Conservation (phyloP, 2,113 vertebrate species). For the Aplodontia rufa region DNA sequence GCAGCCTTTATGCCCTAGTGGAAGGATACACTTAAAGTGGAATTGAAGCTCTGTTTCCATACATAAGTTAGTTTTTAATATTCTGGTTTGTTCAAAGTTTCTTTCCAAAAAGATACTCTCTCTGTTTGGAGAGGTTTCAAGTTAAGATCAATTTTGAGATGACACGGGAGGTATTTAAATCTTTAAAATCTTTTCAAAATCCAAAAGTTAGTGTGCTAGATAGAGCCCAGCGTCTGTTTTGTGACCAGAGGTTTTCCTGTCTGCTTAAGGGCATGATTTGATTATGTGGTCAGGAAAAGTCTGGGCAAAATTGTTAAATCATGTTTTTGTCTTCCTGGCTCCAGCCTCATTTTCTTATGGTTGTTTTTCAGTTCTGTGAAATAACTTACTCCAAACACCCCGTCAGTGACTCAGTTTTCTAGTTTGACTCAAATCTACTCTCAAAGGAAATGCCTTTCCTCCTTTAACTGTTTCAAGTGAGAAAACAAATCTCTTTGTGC, state of each 20-base stretch:
- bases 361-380: not conserved
- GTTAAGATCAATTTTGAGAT: not conserved
- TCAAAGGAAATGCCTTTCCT: not conserved
- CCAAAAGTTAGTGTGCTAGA: not conserved
- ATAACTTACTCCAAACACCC: not conserved
- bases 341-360: not conserved
- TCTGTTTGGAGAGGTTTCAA: constrained; percentile 25
- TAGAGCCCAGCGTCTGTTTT: constrained; percentile 48
- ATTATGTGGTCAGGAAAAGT: not conserved
- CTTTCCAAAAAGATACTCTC: not conserved
- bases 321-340: not conserved
- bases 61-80: not conserved
- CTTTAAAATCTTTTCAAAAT: constrained; percentile 45
- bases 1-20: not conserved
- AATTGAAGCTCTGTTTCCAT: not conserved
- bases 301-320: not conserved
- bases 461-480: not conserved
- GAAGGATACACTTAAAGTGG: not conserved
- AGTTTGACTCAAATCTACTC: not conserved
- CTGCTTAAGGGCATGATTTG: not conserved
- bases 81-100: not conserved
- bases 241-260: not conserved
- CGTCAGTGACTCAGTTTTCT: not conserved
- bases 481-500: not conserved
- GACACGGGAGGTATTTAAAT: constrained; percentile 30